These are phyloP conservation scores for Calcarius ornatus DNA, from an alignment of 2,113 vertebrate species.

Conservation along the genomic window DNA sequence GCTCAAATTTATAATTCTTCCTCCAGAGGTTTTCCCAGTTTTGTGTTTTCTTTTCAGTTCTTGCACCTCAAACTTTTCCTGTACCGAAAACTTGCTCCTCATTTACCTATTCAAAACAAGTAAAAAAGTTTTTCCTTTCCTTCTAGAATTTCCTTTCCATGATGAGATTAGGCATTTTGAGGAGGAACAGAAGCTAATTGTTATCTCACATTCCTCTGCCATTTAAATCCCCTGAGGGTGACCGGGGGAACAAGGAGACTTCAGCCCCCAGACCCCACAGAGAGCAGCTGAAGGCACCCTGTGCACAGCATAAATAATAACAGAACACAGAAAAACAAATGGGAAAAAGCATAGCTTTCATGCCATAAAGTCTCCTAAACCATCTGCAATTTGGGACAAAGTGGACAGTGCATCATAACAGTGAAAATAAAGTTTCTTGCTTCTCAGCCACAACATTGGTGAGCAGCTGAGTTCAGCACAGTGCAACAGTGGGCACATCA, in stretches of 20 bases:
- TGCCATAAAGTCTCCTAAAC: background rate
- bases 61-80: background rate
- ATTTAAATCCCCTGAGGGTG: background rate
- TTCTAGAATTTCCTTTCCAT: background rate
- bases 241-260: background rate
- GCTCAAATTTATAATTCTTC: background rate
- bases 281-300: rapidly evolving
- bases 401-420: rapidly evolving
- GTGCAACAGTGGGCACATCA: background rate
- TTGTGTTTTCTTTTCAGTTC: background rate
- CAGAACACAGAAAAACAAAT: background rate
- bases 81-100: background rate
- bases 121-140: background rate
- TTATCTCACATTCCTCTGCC: background rate
- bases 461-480: background rate
- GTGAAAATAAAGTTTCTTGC: background rate
- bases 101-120: background rate
- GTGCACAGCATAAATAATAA: background rate
- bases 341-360: rapidly evolving
- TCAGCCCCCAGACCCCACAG: background rate
- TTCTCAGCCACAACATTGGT: background rate
- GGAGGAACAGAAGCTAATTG: background rate
- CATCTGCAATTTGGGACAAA: background rate
- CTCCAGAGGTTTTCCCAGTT: background rate
- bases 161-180: background rate